Evolutionary conservation across 2,113 vertebrate genomes (phyloP).

Genomic region (Guaruba guarouba): DNA sequence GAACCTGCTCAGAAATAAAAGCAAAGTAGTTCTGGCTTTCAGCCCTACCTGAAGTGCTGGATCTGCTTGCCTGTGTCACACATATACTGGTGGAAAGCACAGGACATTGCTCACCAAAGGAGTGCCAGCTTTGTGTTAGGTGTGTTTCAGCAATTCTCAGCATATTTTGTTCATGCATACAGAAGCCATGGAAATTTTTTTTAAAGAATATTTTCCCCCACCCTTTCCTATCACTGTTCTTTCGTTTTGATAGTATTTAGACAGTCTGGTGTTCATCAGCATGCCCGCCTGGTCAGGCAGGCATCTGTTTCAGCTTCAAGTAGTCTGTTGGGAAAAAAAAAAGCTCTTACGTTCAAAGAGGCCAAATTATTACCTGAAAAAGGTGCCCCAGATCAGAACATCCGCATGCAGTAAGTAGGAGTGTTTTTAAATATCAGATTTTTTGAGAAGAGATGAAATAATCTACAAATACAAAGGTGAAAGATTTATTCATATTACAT

Average conservation of each 20-base stretch:
- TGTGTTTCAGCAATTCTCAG: background rate
- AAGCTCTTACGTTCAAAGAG: background rate
- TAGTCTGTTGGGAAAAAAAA: background rate
- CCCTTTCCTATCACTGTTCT: background rate
- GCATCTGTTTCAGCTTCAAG: slow-evolving; percentile 25
- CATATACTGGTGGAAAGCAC: background rate
- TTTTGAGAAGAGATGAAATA: background rate
- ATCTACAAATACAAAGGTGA: background rate
- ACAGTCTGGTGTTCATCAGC: slow-evolving; percentile 6
- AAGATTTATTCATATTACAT: background rate
- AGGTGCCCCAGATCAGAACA: background rate
- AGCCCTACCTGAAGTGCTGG: background rate
- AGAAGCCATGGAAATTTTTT: background rate
- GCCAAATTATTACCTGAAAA: slow-evolving; percentile 1
- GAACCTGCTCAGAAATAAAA: background rate
- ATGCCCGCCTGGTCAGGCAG: background rate
- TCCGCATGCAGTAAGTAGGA: background rate
- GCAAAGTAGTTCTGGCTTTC: background rate
- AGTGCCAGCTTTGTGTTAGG: background rate
- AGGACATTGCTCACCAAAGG: background rate
- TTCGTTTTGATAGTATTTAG: background rate
- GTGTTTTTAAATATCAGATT: background rate
- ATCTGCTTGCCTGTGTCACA: background rate
- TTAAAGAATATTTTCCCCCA: background rate
- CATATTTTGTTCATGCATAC: background rate